Evolutionary conservation across 2,797 vertebrate genomes (phyloP).

Genomic region (Neosalanx taihuensis): DNA sequence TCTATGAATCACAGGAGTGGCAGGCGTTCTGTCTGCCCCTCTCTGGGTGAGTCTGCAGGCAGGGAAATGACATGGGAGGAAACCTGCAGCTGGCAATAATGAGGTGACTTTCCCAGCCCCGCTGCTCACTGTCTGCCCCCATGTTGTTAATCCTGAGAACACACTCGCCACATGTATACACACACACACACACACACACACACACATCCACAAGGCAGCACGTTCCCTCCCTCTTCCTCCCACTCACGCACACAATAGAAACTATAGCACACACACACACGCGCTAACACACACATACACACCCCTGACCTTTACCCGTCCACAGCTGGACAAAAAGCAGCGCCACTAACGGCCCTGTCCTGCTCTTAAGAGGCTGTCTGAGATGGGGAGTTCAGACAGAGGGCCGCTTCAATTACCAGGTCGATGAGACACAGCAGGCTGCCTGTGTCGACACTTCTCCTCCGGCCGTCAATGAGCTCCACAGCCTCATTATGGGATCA

Average conservation of each 20-base stretch:
- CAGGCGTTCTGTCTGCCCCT: not conserved
- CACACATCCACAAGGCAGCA: not conserved
- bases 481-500: not conserved
- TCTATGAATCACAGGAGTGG: not conserved
- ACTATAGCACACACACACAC: too few species aligned
- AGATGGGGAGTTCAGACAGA: constrained; percentile 6
- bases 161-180: not conserved
- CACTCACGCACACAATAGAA: not conserved
- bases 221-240: not conserved
- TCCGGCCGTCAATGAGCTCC: not conserved
- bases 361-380: constrained; percentile 8
- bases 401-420: constrained; percentile 2
- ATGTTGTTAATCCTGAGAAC: not conserved
- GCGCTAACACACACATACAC: not conserved
- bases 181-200: not conserved
- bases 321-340: constrained; percentile 4
- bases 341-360: not conserved
- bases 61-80: not conserved
- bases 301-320: constrained; percentile 2
- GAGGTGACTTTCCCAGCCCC: not conserved
- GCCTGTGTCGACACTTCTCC: not conserved
- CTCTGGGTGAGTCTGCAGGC: not conserved
- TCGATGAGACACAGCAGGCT: constrained; percentile 10
- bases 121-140: not conserved
- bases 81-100: not conserved